A percentile compares a stretch with the other conserved stretches of the same genome.
Evolutionary conservation across 2,113 vertebrate genomes (phyloP).

Genomic region (Oenanthe oenanthe): DNA sequence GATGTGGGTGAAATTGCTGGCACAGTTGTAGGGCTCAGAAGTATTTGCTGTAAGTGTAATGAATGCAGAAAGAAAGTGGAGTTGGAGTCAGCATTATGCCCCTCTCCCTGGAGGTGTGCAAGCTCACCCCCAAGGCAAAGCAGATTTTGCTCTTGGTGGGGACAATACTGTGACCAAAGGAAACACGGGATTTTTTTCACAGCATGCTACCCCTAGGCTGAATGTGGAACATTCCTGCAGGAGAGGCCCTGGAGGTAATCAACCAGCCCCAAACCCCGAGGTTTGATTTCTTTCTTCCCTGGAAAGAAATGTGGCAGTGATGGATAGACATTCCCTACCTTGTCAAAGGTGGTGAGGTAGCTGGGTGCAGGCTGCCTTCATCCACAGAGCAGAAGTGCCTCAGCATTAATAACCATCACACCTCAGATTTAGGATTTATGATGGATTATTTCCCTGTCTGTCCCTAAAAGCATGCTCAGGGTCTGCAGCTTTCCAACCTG

Average conservation of each 20-base stretch:
- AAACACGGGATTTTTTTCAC: background rate
- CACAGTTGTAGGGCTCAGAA: background rate
- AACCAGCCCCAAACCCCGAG: background rate
- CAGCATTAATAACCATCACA: background rate
- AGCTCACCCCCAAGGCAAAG: background rate
- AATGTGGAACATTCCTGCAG: background rate
- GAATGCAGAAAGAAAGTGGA: background rate
- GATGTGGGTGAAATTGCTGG: background rate
- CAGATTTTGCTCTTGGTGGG: background rate
- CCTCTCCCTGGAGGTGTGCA: background rate
- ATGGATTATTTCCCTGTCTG: background rate
- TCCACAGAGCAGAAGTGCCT: background rate
- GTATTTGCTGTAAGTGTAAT: background rate
- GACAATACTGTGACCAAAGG: background rate
- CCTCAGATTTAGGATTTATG: background rate
- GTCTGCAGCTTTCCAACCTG: background rate
- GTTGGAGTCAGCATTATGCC: background rate
- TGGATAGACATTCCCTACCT: background rate
- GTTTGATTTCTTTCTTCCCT: background rate
- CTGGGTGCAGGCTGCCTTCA: background rate
- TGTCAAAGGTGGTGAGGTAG: background rate
- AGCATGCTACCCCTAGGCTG: background rate
- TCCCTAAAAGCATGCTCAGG: background rate
- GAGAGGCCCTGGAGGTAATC: background rate
- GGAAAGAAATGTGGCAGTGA: background rate